phyloP scores from a whole-genome alignment of 2,888 invertebrate species.

The Lasioglossum pauxillum region DNA sequence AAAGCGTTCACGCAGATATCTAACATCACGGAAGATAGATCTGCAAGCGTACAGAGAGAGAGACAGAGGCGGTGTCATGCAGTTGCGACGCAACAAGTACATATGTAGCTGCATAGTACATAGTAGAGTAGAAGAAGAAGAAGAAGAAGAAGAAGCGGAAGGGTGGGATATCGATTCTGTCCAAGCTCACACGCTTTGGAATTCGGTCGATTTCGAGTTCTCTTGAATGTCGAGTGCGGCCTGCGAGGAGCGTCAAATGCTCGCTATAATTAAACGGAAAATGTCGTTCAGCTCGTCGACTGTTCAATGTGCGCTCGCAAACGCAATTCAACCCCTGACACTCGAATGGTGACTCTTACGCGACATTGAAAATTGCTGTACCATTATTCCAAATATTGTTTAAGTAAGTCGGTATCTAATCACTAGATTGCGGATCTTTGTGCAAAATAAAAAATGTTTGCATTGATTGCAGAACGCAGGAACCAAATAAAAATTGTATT shows the following conservation, averaged over 20 bases:
- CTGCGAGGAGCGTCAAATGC: slow-evolving; percentile 7
- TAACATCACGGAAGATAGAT: neutral
- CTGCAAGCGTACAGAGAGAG: slow-evolving; percentile 7
- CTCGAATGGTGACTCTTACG: too few relatives aligned
- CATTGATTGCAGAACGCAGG: too few relatives aligned
- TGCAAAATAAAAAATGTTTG: too few relatives aligned
- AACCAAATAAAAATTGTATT: too few relatives aligned
- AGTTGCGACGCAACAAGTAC: slow-evolving; percentile 41
- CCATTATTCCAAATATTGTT: too few relatives aligned
- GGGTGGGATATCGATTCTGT: slow-evolving; percentile 43
- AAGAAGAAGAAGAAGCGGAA: slow-evolving; percentile 35
- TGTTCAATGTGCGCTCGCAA: neutral
- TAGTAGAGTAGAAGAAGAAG: slow-evolving; percentile 14
- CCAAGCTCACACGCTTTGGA: slow-evolving; percentile 32
- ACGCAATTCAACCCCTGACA: neutral
- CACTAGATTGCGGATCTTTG: too few relatives aligned
- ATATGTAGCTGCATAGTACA: slow-evolving; percentile 15
- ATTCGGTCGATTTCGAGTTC: slow-evolving; percentile 13
- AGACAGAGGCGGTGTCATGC: slow-evolving; percentile 33
- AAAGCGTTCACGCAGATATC: neutral
- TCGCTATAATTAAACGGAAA: neutral
- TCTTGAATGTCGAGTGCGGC: slow-evolving; percentile 14
- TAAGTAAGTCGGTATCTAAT: too few relatives aligned
- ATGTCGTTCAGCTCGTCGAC: neutral
- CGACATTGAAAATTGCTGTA: too few relatives aligned